Evolutionary conservation across 2,888 invertebrate genomes (phyloP).

Genomic region (Conistra vaccinii): DNA sequence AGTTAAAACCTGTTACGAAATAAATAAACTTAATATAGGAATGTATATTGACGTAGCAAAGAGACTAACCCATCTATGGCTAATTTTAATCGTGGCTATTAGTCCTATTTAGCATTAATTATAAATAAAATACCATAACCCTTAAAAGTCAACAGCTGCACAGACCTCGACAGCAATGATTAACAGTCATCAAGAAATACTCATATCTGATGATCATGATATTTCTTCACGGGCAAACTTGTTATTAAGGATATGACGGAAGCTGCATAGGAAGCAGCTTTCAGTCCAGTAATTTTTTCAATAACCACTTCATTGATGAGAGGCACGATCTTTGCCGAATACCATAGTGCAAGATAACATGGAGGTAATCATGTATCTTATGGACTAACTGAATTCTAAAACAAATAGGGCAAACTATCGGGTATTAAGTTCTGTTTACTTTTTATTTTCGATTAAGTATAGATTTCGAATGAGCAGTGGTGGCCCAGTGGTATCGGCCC

Average conservation of each 20-base stretch:
- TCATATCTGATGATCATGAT: too few relatives aligned
- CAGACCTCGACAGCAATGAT: neutral
- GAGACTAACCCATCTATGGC: neutral
- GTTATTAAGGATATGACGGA: neutral
- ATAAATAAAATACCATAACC: neutral
- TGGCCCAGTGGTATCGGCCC: too few relatives aligned
- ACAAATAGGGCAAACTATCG: too few relatives aligned
- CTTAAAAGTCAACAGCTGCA: neutral
- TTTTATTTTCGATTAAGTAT: too few relatives aligned
- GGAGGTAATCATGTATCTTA: too few relatives aligned
- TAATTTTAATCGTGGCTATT: neutral
- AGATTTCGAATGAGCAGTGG: too few relatives aligned
- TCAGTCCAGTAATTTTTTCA: neutral
- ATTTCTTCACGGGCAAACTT: neutral
- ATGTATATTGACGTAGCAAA: neutral
- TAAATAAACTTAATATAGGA: too few relatives aligned
- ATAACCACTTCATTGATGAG: too few relatives aligned
- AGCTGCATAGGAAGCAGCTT: neutral
- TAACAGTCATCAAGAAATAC: neutral
- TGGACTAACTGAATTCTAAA: too few relatives aligned
- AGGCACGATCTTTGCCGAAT: too few relatives aligned
- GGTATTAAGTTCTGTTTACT: too few relatives aligned
- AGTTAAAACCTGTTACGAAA: too few relatives aligned
- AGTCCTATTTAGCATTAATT: neutral
- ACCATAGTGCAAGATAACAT: neutral